These are phyloP conservation scores for Flabesymbios commensalis DNA, from an alignment of 2,888 invertebrate genomes.

Conservation along the genomic window DNA sequence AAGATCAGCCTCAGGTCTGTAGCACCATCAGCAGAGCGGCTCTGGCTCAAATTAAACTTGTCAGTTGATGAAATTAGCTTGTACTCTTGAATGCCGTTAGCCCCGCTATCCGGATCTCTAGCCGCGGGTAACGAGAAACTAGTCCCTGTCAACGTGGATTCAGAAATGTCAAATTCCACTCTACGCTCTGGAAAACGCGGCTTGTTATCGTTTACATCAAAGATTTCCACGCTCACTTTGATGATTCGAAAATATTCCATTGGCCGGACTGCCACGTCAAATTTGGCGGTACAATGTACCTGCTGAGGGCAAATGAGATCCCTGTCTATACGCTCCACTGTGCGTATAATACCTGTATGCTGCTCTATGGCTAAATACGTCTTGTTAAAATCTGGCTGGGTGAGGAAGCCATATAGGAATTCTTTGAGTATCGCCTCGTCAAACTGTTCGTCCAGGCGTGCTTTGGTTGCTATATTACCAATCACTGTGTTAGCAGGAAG, in stretches of 20 bases:
- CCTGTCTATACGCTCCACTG: slow-evolving; percentile 28
- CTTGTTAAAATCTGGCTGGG: slow-evolving; percentile 17
- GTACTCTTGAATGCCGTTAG: slow-evolving; percentile 24
- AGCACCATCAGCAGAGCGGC: slow-evolving; percentile 12
- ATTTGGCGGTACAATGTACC: slow-evolving; percentile 23
- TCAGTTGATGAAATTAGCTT: slow-evolving; percentile 9
- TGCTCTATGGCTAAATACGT: slow-evolving; percentile 28
- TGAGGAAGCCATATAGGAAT: slow-evolving; percentile 31
- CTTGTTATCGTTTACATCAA: slow-evolving; percentile 35
- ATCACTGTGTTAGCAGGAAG: slow-evolving; percentile 40
- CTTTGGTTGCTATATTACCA: slow-evolving; percentile 59
- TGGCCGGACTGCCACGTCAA: slow-evolving; percentile 30
- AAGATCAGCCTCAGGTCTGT: slow-evolving; percentile 13
- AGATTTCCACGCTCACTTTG: slow-evolving; percentile 29
- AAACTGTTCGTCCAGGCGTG: slow-evolving; percentile 13
- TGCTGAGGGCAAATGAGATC: slow-evolving; percentile 31
- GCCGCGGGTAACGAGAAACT: slow-evolving; percentile 28
- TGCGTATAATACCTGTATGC: slow-evolving; percentile 27
- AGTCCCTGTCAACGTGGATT: slow-evolving; percentile 20
- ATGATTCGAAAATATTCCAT: slow-evolving; percentile 27
- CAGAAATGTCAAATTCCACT: slow-evolving; percentile 26
- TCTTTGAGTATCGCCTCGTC: slow-evolving; percentile 5
- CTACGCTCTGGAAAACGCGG: slow-evolving; percentile 26
- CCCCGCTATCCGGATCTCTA: slow-evolving; percentile 27
- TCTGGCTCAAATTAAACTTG: slow-evolving; percentile 18